A percentile compares a stretch with the other conserved stretches of the same genome.
phyloP scores from a whole-genome alignment of 2,888 invertebrate species.

The Heliconius aoede region DNA sequence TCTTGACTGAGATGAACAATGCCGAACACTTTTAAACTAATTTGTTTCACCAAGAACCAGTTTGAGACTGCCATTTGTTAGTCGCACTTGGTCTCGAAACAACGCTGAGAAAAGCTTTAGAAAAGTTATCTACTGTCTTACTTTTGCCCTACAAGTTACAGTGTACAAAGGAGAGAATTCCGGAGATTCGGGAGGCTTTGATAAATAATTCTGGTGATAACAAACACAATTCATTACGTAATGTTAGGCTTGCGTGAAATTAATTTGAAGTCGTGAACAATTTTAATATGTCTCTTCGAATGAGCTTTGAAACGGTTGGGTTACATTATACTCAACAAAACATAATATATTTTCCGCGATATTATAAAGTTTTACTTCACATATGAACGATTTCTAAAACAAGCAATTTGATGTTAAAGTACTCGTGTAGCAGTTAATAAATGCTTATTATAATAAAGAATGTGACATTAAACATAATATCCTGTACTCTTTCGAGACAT shows the following conservation, averaged over 20 bases:
- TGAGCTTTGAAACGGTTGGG: slow-evolving; percentile 20
- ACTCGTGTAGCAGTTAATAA: not conserved
- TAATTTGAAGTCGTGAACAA: slow-evolving; percentile 29
- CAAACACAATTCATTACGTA: slow-evolving; percentile 33
- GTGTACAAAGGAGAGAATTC: slow-evolving; percentile 45
- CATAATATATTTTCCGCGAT: slow-evolving; percentile 11
- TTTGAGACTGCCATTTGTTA: slow-evolving; percentile 47
- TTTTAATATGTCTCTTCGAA: slow-evolving; percentile 28
- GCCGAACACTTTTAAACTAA: slow-evolving; percentile 45
- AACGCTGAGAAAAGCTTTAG: slow-evolving; percentile 50
- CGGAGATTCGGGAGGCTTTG: slow-evolving; percentile 35
- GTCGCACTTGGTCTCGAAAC: slow-evolving; percentile 44
- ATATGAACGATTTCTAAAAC: slow-evolving; percentile 16
- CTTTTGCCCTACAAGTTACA: slow-evolving; percentile 57
- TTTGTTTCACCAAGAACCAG: slow-evolving; percentile 44
- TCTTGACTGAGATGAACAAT: slow-evolving; percentile 35
- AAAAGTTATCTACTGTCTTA: slow-evolving; percentile 59
- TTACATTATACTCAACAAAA: slow-evolving; percentile 25
- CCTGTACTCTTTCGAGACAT: too few relatives aligned
- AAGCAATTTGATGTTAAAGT: slow-evolving; percentile 11
- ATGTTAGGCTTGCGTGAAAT: slow-evolving; percentile 29
- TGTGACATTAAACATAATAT: too few relatives aligned
- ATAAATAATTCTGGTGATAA: slow-evolving; percentile 37
- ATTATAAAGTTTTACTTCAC: slow-evolving; percentile 19
- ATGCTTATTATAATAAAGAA: too few relatives aligned